These are phyloP conservation scores for Sminthurinus signatus DNA, from an alignment of 1,140 invertebrate genomes.

Conservation along the genomic window DNA sequence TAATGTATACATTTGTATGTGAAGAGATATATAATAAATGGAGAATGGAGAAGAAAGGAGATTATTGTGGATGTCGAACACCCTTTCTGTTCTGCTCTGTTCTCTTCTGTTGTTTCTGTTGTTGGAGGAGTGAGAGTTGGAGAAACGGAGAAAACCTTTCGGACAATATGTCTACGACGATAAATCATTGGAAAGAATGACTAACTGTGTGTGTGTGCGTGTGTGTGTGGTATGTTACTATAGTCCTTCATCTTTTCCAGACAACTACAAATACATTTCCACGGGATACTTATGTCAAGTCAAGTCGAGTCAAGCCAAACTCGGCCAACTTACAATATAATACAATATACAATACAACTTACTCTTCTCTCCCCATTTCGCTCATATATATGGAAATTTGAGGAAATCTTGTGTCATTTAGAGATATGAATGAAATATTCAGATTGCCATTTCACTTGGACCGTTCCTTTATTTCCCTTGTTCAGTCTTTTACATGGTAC, in stretches of 20 bases:
- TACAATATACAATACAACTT: no score
- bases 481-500: constrained; percentile 3
- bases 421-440: constrained; percentile 39
- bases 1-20: no score
- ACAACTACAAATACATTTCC: no score
- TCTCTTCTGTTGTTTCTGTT: no score
- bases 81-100: constrained; percentile 2
- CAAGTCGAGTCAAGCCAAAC: no score
- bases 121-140: constrained; percentile 8
- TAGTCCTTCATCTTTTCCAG: no score
- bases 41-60: constrained; percentile 1
- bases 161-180: constrained; percentile 20
- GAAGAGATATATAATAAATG: no score
- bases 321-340: no score
- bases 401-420: constrained; percentile 34
- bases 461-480: no score
- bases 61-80: constrained; percentile 17
- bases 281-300: no score
- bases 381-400: constrained; percentile 38
- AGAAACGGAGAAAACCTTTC: constrained; percentile 1
- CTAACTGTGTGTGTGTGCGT: constrained; percentile 2
- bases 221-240: no score
- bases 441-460: constrained; percentile 26
- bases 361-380: neutral
- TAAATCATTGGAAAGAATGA: constrained; percentile 18